Conservation (phyloP, 1,140 invertebrate species). For the Drosophila tani region DNA sequence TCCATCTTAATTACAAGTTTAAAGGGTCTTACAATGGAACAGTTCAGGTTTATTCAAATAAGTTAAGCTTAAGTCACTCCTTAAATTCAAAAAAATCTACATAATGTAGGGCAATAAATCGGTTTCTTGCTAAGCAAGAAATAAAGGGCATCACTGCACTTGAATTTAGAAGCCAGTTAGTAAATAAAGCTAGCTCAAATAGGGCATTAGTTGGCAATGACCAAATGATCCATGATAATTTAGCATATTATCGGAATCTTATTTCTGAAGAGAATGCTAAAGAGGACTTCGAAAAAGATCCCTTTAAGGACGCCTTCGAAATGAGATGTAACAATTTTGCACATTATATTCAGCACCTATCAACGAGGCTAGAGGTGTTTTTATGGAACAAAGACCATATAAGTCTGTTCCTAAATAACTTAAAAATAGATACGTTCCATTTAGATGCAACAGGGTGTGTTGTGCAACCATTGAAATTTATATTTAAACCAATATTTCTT, state of each 20-base stretch:
- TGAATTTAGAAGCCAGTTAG: background rate
- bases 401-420: no score
- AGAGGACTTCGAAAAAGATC: conserved; percentile 2
- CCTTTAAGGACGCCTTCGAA: background rate
- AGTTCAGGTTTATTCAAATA: background rate
- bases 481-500: background rate
- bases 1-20: background rate
- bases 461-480: background rate
- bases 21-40: background rate
- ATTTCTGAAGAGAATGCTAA: background rate
- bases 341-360: background rate
- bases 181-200: background rate
- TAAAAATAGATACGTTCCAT: no score
- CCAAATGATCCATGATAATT: conserved; percentile 2
- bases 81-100: background rate
- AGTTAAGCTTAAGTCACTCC: background rate
- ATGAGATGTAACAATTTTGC: background rate
- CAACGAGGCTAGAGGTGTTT: no score
- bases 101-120: background rate
- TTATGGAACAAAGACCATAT: background rate
- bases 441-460: conserved; percentile 1
- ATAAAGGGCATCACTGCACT: background rate
- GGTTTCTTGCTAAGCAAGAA: background rate
- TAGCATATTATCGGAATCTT: background rate
- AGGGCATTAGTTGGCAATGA: conserved; percentile 1